Conservation (phyloP, 2,888 invertebrate genomes). For the Tinea pellionella region DNA sequence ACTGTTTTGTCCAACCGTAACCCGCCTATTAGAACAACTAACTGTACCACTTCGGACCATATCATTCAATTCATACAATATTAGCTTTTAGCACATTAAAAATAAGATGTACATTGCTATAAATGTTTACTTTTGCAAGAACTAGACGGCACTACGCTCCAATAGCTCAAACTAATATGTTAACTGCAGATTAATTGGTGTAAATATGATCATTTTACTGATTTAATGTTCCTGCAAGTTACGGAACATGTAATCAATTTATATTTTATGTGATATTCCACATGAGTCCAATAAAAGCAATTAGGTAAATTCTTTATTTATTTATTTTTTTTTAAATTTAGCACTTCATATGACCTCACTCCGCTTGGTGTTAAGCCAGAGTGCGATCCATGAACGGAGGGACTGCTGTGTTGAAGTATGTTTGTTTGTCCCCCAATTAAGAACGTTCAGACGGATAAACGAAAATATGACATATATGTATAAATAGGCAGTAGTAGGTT, state of each 20-base stretch:
- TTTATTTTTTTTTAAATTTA: no score
- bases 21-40: neutral
- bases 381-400: no score
- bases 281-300: no score
- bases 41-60: conserved; percentile 10
- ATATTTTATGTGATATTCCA: no score
- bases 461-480: no score
- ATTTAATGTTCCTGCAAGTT: conserved; percentile 20
- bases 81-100: neutral
- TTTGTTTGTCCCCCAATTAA: no score
- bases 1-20: conserved; percentile 8
- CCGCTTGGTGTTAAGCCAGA: no score
- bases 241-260: conserved; percentile 23
- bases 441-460: no score
- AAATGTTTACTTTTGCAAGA: neutral
- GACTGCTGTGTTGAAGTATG: no score
- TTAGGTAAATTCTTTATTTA: no score
- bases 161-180: conserved; percentile 28
- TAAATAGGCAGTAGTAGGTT: no score
- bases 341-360: no score
- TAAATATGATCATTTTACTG: conserved; percentile 21
- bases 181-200: conserved; percentile 31
- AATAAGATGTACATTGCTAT: neutral
- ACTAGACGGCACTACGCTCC: conserved; percentile 22
- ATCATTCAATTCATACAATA: neutral